Base-by-base conservation (phyloP, 2,888 invertebrate genomes). In the Lochmaea crataegi region DNA sequence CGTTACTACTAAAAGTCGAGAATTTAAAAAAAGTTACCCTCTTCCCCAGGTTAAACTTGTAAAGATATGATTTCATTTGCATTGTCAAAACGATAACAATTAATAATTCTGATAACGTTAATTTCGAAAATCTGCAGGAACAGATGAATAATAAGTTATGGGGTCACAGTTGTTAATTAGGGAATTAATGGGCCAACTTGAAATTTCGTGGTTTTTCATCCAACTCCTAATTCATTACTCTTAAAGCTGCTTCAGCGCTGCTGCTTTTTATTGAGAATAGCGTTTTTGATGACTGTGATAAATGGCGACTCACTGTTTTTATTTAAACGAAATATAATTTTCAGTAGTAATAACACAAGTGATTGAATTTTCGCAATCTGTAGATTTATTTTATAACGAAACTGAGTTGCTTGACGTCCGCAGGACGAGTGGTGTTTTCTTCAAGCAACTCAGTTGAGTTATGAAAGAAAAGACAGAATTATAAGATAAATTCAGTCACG, bases 131-230 rank as follows among this genome's bases (percentile, higher is more conserved):
- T 82, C 80, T 80, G 80, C 77, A 80, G 82, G 82, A 84, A 82
- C 84, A 85, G 84, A 85, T 84, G 84, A 84, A 84, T 84, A 84
- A 84, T 84, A 85, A 85, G 83, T 85, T 85, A 85, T 83, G 82
- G 84, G 84, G 84, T 84, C 84, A 82, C 84, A 85, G 84, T 85
- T 85, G 85, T 84, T 86, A 86, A 86, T 86, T 86, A 85, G 84
- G 85, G 84, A 86, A 86, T 85, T 85, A 84, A 83, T 84, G 84
- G 80, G 80, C 80, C 74, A 82, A 83, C 82, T 83, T 81, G 80
- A 82, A 82, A 82, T 82, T 51, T 81, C 80, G 82, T 80, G 80
- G 80, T 68, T 68, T 68, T 68, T 68, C 68, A 45, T 16, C 63
- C 53, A 68, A n/a, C 61, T 48, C 48, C 51, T 45, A 61, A 57